A percentile compares a stretch with the other conserved stretches of the same genome.
These are phyloP conservation scores for Acyrthosiphon pisum DNA, from an alignment of 1,140 invertebrate species.

Conservation along the genomic window DNA sequence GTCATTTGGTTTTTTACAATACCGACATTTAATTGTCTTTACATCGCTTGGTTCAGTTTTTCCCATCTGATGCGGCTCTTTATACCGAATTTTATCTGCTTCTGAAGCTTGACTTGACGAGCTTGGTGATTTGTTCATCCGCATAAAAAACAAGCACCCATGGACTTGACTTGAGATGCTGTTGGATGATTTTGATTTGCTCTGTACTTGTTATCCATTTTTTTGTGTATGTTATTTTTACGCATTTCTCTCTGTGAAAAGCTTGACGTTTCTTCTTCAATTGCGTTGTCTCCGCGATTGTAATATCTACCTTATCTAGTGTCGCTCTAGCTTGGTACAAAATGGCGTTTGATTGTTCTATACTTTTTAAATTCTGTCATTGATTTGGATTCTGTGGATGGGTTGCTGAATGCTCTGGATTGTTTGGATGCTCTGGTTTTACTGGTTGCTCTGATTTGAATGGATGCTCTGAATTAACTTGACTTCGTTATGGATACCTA, in stretches of 20 bases:
- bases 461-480: no score
- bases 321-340: background rate
- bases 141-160: background rate
- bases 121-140: background rate
- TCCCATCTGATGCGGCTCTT: no score
- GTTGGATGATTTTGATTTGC: no score
- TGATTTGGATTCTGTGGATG: background rate
- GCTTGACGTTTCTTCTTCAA: background rate
- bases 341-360: background rate
- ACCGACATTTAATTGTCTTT: background rate
- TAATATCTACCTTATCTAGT: background rate
- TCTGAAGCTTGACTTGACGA: no score
- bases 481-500: no score
- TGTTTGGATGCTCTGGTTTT: no score
- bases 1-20: background rate
- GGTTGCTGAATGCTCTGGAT: background rate
- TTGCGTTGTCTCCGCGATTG: background rate
- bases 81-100: no score
- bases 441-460: no score
- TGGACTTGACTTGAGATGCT: background rate
- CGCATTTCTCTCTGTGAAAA: background rate
- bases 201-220: background rate
- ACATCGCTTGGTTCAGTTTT: background rate
- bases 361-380: background rate
- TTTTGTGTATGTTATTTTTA: background rate